These are phyloP conservation scores for Leptoteleia sp. DNA, from an alignment of 1,140 invertebrate genomes.

Conservation along the genomic window DNA sequence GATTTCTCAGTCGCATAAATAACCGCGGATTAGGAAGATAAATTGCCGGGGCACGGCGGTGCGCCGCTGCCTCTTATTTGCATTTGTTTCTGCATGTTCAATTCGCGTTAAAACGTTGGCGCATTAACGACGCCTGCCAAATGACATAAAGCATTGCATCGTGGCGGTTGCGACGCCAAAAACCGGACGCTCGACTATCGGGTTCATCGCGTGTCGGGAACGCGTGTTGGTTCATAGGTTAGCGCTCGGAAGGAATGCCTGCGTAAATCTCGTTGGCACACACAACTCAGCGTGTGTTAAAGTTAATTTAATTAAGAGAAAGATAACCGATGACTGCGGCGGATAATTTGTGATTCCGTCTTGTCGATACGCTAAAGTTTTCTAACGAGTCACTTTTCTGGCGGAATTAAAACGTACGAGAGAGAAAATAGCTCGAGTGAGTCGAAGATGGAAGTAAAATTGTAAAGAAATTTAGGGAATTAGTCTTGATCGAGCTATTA, in stretches of 20 bases:
- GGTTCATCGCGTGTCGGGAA: conserved; percentile 27
- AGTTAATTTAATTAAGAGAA: conserved; percentile 46
- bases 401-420: background rate
- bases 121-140: background rate
- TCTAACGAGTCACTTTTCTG: background rate
- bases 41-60: background rate
- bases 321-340: conserved; percentile 7
- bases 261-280: conserved; percentile 16
- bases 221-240: conserved; percentile 52
- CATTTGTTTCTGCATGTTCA: conserved; percentile 24
- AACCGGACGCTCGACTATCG: conserved; percentile 43
- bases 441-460: no score
- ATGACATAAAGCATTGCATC: conserved; percentile 12
- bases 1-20: conserved; percentile 30
- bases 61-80: conserved; percentile 16
- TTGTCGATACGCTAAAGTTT: background rate
- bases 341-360: conserved; percentile 5
- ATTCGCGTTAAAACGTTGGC: background rate
- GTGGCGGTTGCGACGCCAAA: conserved; percentile 14
- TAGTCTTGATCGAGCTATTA: no score
- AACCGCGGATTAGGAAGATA: conserved; percentile 35
- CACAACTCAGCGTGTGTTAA: conserved; percentile 15
- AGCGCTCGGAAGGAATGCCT: conserved; percentile 25
- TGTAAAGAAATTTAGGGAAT: background rate
- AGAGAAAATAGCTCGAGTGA: background rate